Evolutionary conservation across 1,140 invertebrate species (phyloP).

Genomic region (Euura lappo): DNA sequence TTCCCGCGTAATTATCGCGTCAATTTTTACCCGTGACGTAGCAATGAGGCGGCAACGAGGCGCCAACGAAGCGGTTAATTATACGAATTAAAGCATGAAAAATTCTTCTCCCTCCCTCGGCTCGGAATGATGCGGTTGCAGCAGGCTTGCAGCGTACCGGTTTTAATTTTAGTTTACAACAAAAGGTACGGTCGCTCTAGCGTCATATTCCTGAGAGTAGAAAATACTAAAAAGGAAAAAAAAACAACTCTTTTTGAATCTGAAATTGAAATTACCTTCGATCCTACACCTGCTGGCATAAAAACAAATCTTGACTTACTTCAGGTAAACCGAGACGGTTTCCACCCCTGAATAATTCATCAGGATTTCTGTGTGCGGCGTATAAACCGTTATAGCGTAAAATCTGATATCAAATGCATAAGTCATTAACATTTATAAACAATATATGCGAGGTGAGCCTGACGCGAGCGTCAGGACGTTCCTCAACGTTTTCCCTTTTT

Average conservation of each 20-base stretch:
- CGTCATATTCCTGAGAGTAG: too few relatives aligned
- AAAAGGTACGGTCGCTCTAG: too few relatives aligned
- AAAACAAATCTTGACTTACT: not conserved
- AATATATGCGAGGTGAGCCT: not conserved
- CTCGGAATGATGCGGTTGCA: too few relatives aligned
- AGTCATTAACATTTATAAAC: constrained; percentile 7
- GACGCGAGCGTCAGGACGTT: not conserved
- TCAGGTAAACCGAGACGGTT: constrained; percentile 4
- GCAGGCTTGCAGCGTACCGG: too few relatives aligned
- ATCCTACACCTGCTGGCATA: too few relatives aligned
- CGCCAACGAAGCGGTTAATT: constrained; percentile 4
- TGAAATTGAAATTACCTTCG: too few relatives aligned
- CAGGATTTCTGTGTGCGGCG: not conserved
- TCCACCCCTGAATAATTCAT: not conserved
- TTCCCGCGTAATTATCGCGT: not conserved
- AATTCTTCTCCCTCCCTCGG: not conserved
- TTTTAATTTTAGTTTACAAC: too few relatives aligned
- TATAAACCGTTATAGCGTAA: not conserved
- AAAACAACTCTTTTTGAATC: too few relatives aligned
- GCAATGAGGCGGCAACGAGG: constrained; percentile 1
- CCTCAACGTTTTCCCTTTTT: not conserved
- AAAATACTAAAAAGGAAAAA: too few relatives aligned
- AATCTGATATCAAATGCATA: constrained; percentile 3
- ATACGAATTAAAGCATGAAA: not conserved
- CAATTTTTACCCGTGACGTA: constrained; percentile 4